A percentile compares a stretch with the other conserved stretches of the same genome.
phyloP scores from a whole-genome alignment of 2,888 invertebrate genomes.

The Aphodius sticticus region DNA sequence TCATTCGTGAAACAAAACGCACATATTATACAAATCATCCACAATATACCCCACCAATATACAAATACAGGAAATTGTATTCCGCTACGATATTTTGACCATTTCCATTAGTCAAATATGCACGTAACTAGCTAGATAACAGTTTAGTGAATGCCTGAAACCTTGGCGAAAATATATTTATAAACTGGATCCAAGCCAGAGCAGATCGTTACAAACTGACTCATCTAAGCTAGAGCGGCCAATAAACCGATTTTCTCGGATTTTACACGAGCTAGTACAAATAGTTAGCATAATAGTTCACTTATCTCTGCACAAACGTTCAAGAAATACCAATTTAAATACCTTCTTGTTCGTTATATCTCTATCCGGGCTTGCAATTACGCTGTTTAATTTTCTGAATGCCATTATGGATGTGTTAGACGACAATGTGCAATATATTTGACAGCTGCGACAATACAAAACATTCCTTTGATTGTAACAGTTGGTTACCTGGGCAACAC shows the following conservation, averaged over 20 bases:
- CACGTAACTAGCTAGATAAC: constrained; percentile 6
- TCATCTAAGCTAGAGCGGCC: constrained; percentile 41
- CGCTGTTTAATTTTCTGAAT: constrained; percentile 38
- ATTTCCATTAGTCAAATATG: not conserved
- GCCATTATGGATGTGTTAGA: constrained; percentile 25
- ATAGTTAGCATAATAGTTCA: not conserved
- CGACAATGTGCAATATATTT: not conserved
- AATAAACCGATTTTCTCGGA: constrained; percentile 38
- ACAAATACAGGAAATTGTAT: no score
- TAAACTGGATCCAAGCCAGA: constrained; percentile 42
- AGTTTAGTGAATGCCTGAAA: constrained; percentile 29
- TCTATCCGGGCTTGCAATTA: constrained; percentile 39
- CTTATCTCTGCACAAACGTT: not conserved
- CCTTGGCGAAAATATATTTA: constrained; percentile 38
- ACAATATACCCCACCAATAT: not conserved
- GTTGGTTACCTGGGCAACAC: not conserved
- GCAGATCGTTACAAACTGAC: constrained; percentile 40
- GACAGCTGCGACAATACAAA: not conserved
- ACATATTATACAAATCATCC: not conserved
- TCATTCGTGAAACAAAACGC: not conserved
- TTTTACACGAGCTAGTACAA: constrained; percentile 14
- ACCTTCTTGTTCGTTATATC: constrained; percentile 44
- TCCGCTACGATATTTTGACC: no score
- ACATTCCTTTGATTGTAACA: not conserved
- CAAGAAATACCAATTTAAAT: constrained; percentile 27